A percentile compares a stretch with the other conserved stretches of the same genome.
Conservation (phyloP, 2,888 invertebrate genomes). For the Tyria jacobaeae region DNA sequence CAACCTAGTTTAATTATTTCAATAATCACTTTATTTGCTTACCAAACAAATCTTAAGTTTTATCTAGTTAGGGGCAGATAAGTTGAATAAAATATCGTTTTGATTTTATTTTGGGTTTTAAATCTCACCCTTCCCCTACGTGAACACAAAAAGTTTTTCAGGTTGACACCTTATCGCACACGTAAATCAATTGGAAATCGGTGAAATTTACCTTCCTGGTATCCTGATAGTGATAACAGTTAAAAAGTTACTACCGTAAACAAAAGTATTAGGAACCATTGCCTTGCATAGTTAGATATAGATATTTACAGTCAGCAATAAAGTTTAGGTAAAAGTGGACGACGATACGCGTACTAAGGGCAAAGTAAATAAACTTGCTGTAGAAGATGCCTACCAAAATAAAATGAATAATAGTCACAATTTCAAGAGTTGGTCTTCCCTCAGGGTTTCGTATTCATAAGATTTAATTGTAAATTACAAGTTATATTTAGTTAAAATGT, state of each 20-base stretch:
- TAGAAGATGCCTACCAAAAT: constrained; percentile 28
- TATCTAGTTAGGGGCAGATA: background rate
- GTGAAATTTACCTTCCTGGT: constrained; percentile 66
- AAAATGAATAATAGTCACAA: constrained; percentile 30
- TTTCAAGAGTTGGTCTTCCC: constrained; percentile 26
- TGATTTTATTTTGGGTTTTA: constrained; percentile 59
- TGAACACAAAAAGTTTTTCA: constrained; percentile 73
- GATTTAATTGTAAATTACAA: constrained; percentile 45
- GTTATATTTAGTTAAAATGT: constrained; percentile 48
- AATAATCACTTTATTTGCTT: constrained; percentile 37
- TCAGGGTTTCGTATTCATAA: constrained; percentile 37
- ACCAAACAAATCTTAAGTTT: background rate
- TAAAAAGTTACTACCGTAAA: constrained; percentile 71
- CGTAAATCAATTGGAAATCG: constrained; percentile 82
- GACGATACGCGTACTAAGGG: constrained; percentile 32
- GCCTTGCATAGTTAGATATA: constrained; percentile 36
- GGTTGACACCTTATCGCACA: constrained; percentile 79
- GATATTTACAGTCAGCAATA: constrained; percentile 42
- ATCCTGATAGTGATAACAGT: constrained; percentile 76
- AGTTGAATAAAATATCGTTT: constrained; percentile 29
- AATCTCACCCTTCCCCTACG: constrained; percentile 68
- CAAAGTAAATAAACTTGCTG: constrained; percentile 36
- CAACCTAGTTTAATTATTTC: constrained; percentile 50
- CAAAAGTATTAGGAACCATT: constrained; percentile 64
- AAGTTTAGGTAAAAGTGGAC: constrained; percentile 37